Evolutionary conservation across 2,797 vertebrate genomes (phyloP), one percentile per base, ranked within the genome.

Genomic region (Phylloscopus collybita): DNA sequence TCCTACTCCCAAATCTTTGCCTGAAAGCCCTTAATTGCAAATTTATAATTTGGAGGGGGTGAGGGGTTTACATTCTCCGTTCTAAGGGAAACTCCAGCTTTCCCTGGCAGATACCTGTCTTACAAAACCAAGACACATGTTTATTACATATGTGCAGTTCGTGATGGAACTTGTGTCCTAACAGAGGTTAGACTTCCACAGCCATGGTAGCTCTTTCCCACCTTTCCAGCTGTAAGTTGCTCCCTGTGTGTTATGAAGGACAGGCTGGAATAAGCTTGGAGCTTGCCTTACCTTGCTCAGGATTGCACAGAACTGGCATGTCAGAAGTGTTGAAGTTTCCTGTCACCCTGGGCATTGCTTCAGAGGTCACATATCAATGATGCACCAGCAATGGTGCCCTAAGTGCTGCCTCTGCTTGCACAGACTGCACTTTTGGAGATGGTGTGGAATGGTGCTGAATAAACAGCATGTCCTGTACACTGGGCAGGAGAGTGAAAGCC

Each of bases 391-490:
- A 56, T 15, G 18, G 25, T 47, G 53, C 23, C n/a, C 64, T 42
- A 30, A 45, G 25, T 16, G 54, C 47, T 51, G 50, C 38, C 44
- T 73, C 36, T 76, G 27, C 40, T 78, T 51, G 8, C 2, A 0
- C 0, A 2, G n/a, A 9, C 38, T 66, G 40, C 29, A 2, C 38
- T 70, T 90, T 17, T 34, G 40, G 59, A 66, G n/a, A 27, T 38
- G 65, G 26, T 70, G 27, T n/a, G 45, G 42, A 74, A 40, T 1
- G 44, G 38, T 64, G 29, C 32, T 82, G 34, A 62, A 51, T 16
- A 51, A 69, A 57, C 9, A 21, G 21, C 54, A 57, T 0, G 0
- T 20, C 12, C 53, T 71, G 62, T 29, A 13, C 11, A 17, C 0
- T 2, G 16, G 36, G 13, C 26, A 54, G 64, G n/a, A 40, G 1